Evolutionary conservation across 2,113 vertebrate genomes (phyloP), one percentile per base, ranked within the genome.

Genomic region (Megalops atlanticus): DNA sequence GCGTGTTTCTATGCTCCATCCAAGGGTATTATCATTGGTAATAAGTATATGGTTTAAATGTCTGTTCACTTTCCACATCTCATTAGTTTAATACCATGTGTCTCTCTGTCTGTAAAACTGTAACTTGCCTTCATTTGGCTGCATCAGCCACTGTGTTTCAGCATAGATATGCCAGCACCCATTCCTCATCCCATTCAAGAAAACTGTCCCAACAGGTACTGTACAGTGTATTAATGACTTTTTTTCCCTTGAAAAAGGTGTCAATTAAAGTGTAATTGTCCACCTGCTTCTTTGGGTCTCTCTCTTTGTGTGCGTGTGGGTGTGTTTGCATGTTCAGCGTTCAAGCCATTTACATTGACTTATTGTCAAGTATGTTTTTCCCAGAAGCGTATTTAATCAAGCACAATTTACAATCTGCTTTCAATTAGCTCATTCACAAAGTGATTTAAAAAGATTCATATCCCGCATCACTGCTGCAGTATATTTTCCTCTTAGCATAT

Each of bases 241-340:
- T n/a, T 64, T 10, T 49, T 49, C 31, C 36, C 35, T 33, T 71
- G 18, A 27, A 71, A 36, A 33, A 71, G 33, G 36, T 71, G 69
- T 71, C 12, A 71, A 71, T 71, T 71, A 71, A 71, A 71, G 69
- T 71, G 31, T 71, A 36, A 38, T 71, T 71, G 58, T 64, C 24
- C 58, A 64, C 58, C n/a, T 64, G 58, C 58, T 64, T 64, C 24
- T 64, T 64, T 8, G 10, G 24, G n/a, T 64, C 1, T 71, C 18
- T 38, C 14, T 71, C 14, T 36, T 1, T 38, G 69, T 38, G 11
- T 70, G 31, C 3, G 33, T 35, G 68, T 70, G 11, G 7, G 31
- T 70, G 68, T 58, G 69, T 71, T 11, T 71, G 33, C 31, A 6
- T 33, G 64, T 69, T n/a, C n/a, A n/a, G n/a, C n/a, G n/a, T n/a